Evolutionary conservation across 2,113 vertebrate species (phyloP).

Genomic region (Anoplopoma fimbria): DNA sequence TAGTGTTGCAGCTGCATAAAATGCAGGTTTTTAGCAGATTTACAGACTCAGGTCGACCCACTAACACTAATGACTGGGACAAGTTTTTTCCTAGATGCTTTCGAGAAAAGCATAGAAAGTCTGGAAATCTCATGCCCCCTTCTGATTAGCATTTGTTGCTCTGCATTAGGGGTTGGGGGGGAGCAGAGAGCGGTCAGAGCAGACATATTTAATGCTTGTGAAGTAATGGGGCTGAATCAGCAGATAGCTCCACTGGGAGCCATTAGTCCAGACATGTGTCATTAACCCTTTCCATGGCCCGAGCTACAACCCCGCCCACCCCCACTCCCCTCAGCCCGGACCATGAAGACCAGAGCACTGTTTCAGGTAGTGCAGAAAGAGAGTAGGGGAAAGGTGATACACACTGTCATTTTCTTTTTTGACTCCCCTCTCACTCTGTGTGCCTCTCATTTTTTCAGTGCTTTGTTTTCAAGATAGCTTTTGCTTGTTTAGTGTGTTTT

Average conservation of each 20-base stretch:
- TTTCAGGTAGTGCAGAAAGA: slow-evolving; percentile 52
- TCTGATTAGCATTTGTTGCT: slow-evolving; percentile 85
- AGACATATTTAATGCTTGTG: slow-evolving; percentile 90
- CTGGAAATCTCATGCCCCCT: slow-evolving; percentile 72
- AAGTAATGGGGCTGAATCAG: slow-evolving; percentile 91
- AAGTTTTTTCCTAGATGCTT: slow-evolving; percentile 36
- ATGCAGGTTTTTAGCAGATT: slow-evolving; percentile 42
- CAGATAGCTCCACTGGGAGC: slow-evolving; percentile 89
- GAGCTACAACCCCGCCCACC: slow-evolving; percentile 47
- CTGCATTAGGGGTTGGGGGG: slow-evolving; percentile 83
- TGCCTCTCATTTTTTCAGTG: background rate
- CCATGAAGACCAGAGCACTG: slow-evolving; percentile 40
- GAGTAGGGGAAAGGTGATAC: slow-evolving; percentile 12
- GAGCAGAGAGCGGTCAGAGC: slow-evolving; percentile 81
- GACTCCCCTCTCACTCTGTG: background rate
- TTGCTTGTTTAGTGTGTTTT: background rate
- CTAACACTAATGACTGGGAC: slow-evolving; percentile 51
- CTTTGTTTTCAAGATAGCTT: slow-evolving; percentile 26
- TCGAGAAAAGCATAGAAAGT: slow-evolving; percentile 44
- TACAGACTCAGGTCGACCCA: slow-evolving; percentile 38
- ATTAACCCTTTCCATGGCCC: slow-evolving; percentile 87
- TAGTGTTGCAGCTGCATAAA: slow-evolving; percentile 23
- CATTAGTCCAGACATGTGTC: slow-evolving; percentile 86
- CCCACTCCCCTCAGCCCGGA: slow-evolving; percentile 23
- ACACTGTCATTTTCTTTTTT: slow-evolving; percentile 21